These are phyloP conservation scores for Phaedon cochleariae DNA, from an alignment of 2,888 invertebrate species.

Conservation along the genomic window DNA sequence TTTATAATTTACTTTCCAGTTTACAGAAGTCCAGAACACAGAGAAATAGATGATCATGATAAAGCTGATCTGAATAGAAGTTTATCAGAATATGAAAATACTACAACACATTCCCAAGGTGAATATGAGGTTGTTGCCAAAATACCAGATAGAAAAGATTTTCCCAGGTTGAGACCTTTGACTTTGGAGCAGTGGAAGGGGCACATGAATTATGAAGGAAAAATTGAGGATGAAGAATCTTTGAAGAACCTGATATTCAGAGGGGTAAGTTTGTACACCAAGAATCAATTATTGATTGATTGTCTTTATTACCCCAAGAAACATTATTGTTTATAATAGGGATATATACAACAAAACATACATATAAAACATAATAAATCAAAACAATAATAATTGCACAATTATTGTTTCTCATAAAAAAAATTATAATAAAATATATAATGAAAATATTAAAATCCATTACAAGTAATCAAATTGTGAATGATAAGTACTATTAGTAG, in stretches of 20 bases:
- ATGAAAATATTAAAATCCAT: too few relatives aligned
- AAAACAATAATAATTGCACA: too few relatives aligned
- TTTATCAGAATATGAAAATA: constrained; percentile 61
- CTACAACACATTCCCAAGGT: constrained; percentile 69
- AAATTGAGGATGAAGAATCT: constrained; percentile 78
- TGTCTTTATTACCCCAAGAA: too few relatives aligned
- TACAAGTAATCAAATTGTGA: too few relatives aligned
- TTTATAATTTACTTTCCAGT: constrained; percentile 57
- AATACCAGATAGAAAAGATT: constrained; percentile 71
- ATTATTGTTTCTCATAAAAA: too few relatives aligned
- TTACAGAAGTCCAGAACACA: constrained; percentile 70
- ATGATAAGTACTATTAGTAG: too few relatives aligned
- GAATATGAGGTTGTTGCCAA: constrained; percentile 77
- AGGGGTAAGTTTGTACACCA: constrained; percentile 77
- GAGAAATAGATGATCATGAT: constrained; percentile 70
- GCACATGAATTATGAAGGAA: constrained; percentile 81
- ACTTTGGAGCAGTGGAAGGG: constrained; percentile 83
- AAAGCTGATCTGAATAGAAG: constrained; percentile 71
- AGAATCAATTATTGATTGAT: too few relatives aligned
- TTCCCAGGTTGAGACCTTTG: constrained; percentile 77
- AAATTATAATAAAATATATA: too few relatives aligned
- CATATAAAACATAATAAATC: too few relatives aligned
- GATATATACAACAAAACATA: too few relatives aligned
- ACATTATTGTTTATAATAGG: too few relatives aligned
- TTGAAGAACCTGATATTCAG: constrained; percentile 89